Evolutionary conservation across 2,797 vertebrate genomes (phyloP), one percentile per base, ranked within the genome.

Genomic region (Gallinago solitaria): DNA sequence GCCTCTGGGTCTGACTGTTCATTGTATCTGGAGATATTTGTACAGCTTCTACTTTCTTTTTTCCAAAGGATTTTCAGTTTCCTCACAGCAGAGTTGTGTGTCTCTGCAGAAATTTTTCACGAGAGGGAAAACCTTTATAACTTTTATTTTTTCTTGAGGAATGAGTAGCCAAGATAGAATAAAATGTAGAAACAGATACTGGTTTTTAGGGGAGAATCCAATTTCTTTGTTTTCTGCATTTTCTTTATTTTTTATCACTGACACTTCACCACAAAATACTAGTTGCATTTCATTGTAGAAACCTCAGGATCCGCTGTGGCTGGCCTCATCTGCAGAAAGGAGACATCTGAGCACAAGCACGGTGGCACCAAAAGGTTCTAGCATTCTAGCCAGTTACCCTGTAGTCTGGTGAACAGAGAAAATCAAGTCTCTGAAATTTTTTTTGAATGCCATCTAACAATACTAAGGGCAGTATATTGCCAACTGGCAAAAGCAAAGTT

Each of bases 251-350:
- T 68, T 91, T 78, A 65, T 76, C 82, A 16, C 71, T 96, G n/a
- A 20, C 32, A 70, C 84, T 94, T 97, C 73, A 76, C 94, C 64
- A 51, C 86, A 85, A 87, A 92, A 41, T 74, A 70, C 70, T 94
- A 87, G 89, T 90, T 67, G 3, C 51, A 43, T 96, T 92, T 97
- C 15, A 78, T 90, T 96, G 92, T 86, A 81, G 93, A 96, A 89
- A 74, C 92, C 69, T 96, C 95, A 92, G 82, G 54, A 64, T 96
- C 84, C 1, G 1, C 92, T 87, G 63, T 78, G 83, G 87, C 64
- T 96, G 68, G 79, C 81, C 70, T 90, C 73, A 32, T 83, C 1
- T 2, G 25, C 75, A 96, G 77, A 76, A 90, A 45, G 86, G 64
- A 87, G 39, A 84, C 63, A 33, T n/a, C 43, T 87, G 61, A 94